phyloP scores from a whole-genome alignment of 2,888 invertebrate genomes.

The Psococerastis gibbosa region DNA sequence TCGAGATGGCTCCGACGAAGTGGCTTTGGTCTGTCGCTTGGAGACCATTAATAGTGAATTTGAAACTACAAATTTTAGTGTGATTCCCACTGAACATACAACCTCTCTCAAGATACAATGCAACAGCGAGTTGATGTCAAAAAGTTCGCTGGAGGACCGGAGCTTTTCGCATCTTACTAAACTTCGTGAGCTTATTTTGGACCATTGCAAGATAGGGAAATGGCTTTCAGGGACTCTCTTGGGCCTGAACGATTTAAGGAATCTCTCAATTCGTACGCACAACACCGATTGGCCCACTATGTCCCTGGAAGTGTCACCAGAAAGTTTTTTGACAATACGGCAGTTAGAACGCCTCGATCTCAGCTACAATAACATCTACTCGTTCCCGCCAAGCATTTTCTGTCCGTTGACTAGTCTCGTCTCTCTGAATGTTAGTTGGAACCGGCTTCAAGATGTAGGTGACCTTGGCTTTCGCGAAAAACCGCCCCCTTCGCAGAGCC shows the following conservation, averaged over 20 bases:
- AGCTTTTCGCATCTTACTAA: constrained; percentile 65
- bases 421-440: constrained; percentile 66
- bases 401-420: constrained; percentile 64
- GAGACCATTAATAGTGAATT: constrained; percentile 73
- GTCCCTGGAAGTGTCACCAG: constrained; percentile 61
- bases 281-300: constrained; percentile 70
- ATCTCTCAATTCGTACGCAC: constrained; percentile 68
- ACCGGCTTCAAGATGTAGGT: constrained; percentile 70
- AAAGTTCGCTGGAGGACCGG: constrained; percentile 54
- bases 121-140: constrained; percentile 60
- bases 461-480: constrained; percentile 70
- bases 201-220: constrained; percentile 70
- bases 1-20: constrained; percentile 36
- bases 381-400: constrained; percentile 67
- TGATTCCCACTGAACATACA: constrained; percentile 67
- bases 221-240: constrained; percentile 63
- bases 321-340: constrained; percentile 55
- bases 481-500: constrained; percentile 36
- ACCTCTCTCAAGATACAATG: constrained; percentile 59
- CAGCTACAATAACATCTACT: constrained; percentile 78
- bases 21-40: constrained; percentile 57
- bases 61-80: constrained; percentile 74
- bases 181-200: constrained; percentile 59
- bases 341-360: constrained; percentile 69
- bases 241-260: constrained; percentile 61